Percentiles rank a stretch among this genome's conserved stretches.
These are phyloP conservation scores for Todus mexicanus DNA, from an alignment of 2,797 vertebrate genomes.

Conservation along the genomic window DNA sequence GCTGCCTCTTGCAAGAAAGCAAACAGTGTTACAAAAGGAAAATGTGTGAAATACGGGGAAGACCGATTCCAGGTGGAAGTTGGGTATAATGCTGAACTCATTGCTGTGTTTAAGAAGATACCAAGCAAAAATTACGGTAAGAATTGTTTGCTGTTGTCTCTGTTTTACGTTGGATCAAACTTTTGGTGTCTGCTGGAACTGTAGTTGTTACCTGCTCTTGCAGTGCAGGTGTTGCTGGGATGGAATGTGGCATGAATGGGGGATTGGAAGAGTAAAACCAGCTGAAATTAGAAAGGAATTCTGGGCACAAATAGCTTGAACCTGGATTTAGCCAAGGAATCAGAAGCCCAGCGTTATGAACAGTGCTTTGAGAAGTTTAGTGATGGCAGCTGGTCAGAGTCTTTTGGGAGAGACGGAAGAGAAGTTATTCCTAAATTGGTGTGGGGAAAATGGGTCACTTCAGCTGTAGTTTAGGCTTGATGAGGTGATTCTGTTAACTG, in stretches of 20 bases:
- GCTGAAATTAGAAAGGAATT: neutral
- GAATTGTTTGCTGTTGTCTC: neutral
- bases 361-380: neutral
- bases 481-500: neutral
- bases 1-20: conserved; percentile 66
- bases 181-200: neutral
- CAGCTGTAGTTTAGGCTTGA: neutral
- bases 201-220: neutral
- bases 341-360: neutral
- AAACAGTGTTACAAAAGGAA: conserved; percentile 73
- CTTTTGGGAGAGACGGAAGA: neutral
- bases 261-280: neutral
- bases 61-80: conserved; percentile 88
- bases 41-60: conserved; percentile 78
- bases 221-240: neutral
- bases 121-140: conserved; percentile 90
- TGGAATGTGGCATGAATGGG: neutral
- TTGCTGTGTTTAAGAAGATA: conserved; percentile 86
- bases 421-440: neutral
- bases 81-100: conserved; percentile 84
- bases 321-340: neutral
- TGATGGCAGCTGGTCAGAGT: neutral
- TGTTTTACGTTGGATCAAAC: neutral
- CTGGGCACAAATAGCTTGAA: neutral
- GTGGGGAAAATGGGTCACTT: neutral